Conservation (phyloP, 2,888 invertebrate genomes). For the Caenorhabditis becei region DNA sequence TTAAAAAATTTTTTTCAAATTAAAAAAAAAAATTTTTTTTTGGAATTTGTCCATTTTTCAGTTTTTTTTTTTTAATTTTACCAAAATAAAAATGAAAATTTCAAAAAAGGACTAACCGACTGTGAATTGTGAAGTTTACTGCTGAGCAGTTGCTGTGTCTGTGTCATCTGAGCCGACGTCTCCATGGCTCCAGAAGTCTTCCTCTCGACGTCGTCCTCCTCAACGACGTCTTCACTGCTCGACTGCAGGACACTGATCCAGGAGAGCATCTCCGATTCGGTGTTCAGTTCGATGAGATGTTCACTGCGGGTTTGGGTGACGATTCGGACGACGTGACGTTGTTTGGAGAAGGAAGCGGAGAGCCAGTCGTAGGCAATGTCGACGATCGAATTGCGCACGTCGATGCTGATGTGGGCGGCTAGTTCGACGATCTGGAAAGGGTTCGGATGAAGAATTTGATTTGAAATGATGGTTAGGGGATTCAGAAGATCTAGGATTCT, state of each 20-base stretch:
- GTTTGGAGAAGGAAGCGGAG: constrained; percentile 51
- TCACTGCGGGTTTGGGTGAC: constrained; percentile 66
- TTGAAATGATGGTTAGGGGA: too few species aligned
- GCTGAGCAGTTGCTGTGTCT: too few species aligned
- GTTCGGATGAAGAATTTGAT: constrained; percentile 7
- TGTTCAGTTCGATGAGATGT: constrained; percentile 67
- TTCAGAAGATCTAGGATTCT: too few species aligned
- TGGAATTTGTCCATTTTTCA: too few species aligned
- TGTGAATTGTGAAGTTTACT: constrained; percentile 59
- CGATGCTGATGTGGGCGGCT: constrained; percentile 61
- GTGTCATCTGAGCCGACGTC: not conserved
- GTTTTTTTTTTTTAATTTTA: too few species aligned
- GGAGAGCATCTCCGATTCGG: constrained; percentile 71
- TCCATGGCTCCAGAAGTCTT: not conserved
- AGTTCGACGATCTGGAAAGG: constrained; percentile 57
- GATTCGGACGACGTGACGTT: constrained; percentile 68
- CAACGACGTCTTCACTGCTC: constrained; percentile 54
- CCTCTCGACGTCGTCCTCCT: not conserved
- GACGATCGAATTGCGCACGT: constrained; percentile 66
- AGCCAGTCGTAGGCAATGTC: constrained; percentile 74
- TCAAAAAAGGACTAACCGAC: constrained; percentile 46
- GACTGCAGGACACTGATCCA: constrained; percentile 71
- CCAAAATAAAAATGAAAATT: not conserved
- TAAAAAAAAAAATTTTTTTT: too few species aligned
- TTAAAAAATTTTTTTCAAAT: too few species aligned